phyloP scores from a whole-genome alignment of 2,888 invertebrate species.

The Arenicola marina region DNA sequence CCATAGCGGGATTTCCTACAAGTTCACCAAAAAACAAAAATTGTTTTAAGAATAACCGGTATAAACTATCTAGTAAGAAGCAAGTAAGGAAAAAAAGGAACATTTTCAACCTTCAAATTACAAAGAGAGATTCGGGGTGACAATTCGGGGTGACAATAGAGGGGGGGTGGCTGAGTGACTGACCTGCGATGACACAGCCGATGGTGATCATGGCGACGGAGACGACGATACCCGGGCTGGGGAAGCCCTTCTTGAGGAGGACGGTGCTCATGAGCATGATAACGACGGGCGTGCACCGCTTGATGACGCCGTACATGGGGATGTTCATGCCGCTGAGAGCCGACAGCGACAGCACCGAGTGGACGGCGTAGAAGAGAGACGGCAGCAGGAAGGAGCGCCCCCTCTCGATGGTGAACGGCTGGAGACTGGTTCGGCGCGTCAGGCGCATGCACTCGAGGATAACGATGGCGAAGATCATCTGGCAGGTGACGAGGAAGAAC shows the following conservation, averaged over 20 bases:
- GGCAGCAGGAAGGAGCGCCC: constrained; percentile 62
- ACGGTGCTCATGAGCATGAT: constrained; percentile 59
- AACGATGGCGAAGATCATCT: constrained; percentile 62
- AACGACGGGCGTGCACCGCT: constrained; percentile 62
- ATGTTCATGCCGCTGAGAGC: constrained; percentile 66
- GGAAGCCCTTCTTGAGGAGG: constrained; percentile 56
- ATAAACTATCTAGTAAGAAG: neutral
- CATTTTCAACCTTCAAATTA: neutral
- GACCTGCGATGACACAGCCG: constrained; percentile 63
- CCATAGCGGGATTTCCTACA: neutral
- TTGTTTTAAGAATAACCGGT: neutral
- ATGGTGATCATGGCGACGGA: constrained; percentile 58
- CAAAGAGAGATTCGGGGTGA: neutral
- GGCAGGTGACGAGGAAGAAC: constrained; percentile 63
- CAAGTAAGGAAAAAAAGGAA: no score
- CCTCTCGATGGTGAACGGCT: constrained; percentile 58
- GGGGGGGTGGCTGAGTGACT: constrained; percentile 11
- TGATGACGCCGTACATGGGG: constrained; percentile 65
- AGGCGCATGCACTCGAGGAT: constrained; percentile 57
- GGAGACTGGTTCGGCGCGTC: constrained; percentile 46
- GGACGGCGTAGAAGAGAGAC: constrained; percentile 62
- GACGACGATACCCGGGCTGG: constrained; percentile 45
- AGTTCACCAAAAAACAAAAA: neutral
- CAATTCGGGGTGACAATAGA: neutral
- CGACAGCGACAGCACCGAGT: constrained; percentile 63